These are phyloP conservation scores for Enteromius trimaculatus DNA, from an alignment of 2,797 vertebrate species.

Conservation along the genomic window DNA sequence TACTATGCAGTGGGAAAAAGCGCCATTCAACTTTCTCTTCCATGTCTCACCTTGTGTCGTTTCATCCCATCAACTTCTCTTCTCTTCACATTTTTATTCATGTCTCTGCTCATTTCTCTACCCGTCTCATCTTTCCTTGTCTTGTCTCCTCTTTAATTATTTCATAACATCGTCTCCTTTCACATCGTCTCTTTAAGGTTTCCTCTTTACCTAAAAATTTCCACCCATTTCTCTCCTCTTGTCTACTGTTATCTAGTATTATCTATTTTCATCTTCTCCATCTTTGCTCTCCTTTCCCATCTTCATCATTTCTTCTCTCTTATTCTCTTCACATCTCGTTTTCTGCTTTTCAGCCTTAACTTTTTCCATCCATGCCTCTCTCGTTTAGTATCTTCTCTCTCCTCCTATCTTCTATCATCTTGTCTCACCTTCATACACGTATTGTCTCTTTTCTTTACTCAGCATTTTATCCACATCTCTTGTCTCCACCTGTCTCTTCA, in stretches of 20 bases:
- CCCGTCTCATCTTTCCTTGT: not conserved
- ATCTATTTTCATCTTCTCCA: slow-evolving; percentile 62
- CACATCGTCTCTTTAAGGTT: not conserved
- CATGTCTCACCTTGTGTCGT: not conserved
- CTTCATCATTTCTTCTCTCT: slow-evolving; percentile 20
- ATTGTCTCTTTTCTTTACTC: not conserved
- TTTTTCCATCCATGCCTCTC: not conserved
- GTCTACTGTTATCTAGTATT: slow-evolving; percentile 54
- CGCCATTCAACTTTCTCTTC: not conserved
- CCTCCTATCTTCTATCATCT: not conserved
- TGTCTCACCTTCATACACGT: not conserved
- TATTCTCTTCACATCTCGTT: slow-evolving; percentile 62
- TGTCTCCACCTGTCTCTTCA: not conserved
- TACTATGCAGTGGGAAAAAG: too few relatives aligned
- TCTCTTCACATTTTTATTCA: not conserved
- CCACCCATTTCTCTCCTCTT: slow-evolving; percentile 67
- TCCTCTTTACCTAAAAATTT: slow-evolving; percentile 33
- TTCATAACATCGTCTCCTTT: too few relatives aligned
- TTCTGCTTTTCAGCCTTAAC: not conserved
- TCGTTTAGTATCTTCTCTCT: not conserved
- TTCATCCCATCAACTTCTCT: not conserved
- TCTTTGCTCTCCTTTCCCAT: slow-evolving; percentile 49
- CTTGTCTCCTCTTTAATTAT: too few relatives aligned
- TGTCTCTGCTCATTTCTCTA: not conserved
- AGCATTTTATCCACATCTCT: not conserved